phyloP scores from a whole-genome alignment of 53 echinoderm and acorn worm genomes.

The Zoroaster sp. region DNA sequence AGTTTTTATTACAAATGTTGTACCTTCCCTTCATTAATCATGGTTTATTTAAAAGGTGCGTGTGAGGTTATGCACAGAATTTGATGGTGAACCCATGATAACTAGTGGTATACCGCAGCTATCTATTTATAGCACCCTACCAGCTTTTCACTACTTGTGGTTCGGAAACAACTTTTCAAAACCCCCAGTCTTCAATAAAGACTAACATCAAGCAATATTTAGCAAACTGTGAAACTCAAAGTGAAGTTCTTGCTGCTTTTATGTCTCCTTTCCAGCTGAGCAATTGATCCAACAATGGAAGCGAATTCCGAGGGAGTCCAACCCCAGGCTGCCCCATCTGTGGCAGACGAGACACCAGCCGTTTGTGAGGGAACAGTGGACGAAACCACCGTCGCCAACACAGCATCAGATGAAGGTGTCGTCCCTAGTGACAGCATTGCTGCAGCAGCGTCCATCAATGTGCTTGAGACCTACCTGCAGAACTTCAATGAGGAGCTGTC shows the following conservation, averaged over 20 bases:
- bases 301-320: constrained; percentile 10
- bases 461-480: constrained; percentile 93
- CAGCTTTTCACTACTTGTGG: too few relatives aligned
- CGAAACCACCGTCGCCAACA: neutral
- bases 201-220: neutral
- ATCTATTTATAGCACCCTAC: too few relatives aligned
- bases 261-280: neutral
- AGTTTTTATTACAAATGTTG: too few relatives aligned
- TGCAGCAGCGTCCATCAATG: constrained; percentile 81
- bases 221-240: too few relatives aligned
- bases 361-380: constrained; percentile 12
- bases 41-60: too few relatives aligned
- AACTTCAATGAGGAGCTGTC: constrained; percentile 96
- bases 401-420: neutral
- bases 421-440: constrained; percentile 54
- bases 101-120: too few relatives aligned
- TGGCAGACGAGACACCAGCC: neutral
- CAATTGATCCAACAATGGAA: constrained; percentile 6
- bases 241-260: neutral
- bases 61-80: too few relatives aligned
- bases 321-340: constrained; percentile 2
- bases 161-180: too few relatives aligned
- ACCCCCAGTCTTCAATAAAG: neutral
- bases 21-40: too few relatives aligned
- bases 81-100: too few relatives aligned